phyloP scores from a whole-genome alignment of 2,888 invertebrate species.

The Cosmia pyralina region DNA sequence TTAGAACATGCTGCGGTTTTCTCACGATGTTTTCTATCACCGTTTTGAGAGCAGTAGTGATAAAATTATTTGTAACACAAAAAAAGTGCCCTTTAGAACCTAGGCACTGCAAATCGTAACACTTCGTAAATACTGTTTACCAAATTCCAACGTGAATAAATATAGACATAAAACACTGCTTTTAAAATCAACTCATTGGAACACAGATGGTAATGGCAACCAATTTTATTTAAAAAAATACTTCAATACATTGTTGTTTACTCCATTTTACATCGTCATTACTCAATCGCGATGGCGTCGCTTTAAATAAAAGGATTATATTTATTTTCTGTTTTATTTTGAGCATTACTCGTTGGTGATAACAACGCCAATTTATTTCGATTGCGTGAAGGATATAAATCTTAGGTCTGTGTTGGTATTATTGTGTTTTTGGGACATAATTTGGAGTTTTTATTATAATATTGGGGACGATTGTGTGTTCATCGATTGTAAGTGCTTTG shows the following conservation, averaged over 20 bases:
- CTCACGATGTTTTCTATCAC: too few species aligned
- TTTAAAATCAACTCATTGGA: constrained; percentile 4
- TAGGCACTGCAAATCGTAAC: too few species aligned
- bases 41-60: too few species aligned
- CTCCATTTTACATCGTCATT: constrained; percentile 36
- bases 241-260: constrained; percentile 44
- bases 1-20: too few species aligned
- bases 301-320: constrained; percentile 47
- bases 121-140: not conserved
- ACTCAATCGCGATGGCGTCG: constrained; percentile 36
- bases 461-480: constrained; percentile 8
- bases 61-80: too few species aligned
- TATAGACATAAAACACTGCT: not conserved
- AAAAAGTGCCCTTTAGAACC: too few species aligned
- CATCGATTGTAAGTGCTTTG: not conserved
- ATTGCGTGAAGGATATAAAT: constrained; percentile 39
- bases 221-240: constrained; percentile 30
- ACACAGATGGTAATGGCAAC: constrained; percentile 12
- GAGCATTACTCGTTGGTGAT: constrained; percentile 19
- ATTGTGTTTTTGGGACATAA: constrained; percentile 11
- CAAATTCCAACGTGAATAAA: constrained; percentile 1
- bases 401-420: constrained; percentile 20
- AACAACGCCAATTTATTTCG: constrained; percentile 47
- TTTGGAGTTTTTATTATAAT: constrained; percentile 18
- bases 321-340: constrained; percentile 39